Evolutionary conservation across 2,888 invertebrate genomes (phyloP).

Genomic region (Xiphydria camelus): DNA sequence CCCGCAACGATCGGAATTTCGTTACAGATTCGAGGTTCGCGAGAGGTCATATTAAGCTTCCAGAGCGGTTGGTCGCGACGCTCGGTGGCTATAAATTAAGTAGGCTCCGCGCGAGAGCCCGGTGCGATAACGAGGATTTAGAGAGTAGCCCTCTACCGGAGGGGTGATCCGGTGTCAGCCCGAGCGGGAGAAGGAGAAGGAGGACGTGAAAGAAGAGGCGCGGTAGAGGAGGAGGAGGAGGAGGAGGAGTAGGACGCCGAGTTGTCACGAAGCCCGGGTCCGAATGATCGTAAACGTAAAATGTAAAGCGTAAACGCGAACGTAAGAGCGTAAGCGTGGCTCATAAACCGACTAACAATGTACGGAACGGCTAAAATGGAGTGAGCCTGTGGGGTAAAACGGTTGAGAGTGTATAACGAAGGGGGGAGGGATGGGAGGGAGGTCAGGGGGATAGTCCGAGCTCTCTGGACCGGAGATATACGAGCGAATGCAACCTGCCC

Average conservation of each 20-base stretch:
- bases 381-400: constrained; percentile 10
- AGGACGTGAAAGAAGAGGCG: constrained; percentile 8
- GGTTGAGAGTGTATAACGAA: constrained; percentile 17
- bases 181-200: background rate
- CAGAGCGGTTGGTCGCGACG: constrained; percentile 31
- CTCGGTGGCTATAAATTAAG: constrained; percentile 34
- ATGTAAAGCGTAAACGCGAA: constrained; percentile 36
- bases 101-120: constrained; percentile 30
- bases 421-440: constrained; percentile 11
- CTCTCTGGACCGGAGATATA: constrained; percentile 44
- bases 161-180: background rate
- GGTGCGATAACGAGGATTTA: constrained; percentile 37
- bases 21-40: constrained; percentile 20
- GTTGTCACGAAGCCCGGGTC: constrained; percentile 27
- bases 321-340: constrained; percentile 39
- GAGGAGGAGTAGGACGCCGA: constrained; percentile 15
- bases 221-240: constrained; percentile 19
- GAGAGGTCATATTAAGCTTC: constrained; percentile 37
- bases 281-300: constrained; percentile 4
- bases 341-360: constrained; percentile 43
- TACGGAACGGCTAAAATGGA: constrained; percentile 22
- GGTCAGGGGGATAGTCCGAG: constrained; percentile 4
- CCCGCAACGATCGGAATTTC: too few species aligned
- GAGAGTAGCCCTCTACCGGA: constrained; percentile 20
- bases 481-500: constrained; percentile 52